Evolutionary conservation across 2,797 vertebrate species (phyloP).

Genomic region (Tokudaia muenninki): DNA sequence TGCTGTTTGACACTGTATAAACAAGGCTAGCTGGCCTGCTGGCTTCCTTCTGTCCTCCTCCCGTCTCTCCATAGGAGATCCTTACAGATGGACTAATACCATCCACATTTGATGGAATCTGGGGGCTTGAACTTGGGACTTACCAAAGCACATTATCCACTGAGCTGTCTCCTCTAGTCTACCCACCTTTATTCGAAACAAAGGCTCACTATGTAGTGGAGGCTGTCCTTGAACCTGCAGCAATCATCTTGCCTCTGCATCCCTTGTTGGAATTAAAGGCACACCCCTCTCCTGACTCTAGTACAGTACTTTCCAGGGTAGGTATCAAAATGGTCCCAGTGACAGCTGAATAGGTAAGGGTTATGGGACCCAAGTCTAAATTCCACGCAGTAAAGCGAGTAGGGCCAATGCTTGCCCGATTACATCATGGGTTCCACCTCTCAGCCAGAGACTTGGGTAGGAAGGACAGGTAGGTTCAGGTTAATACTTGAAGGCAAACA

Average conservation of each 20-base stretch:
- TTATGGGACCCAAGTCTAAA: neutral
- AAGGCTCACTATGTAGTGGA: neutral
- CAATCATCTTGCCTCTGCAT: neutral
- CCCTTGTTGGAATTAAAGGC: neutral
- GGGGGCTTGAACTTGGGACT: neutral
- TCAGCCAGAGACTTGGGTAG: neutral
- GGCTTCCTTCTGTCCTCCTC: neutral
- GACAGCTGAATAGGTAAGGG: neutral
- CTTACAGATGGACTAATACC: neutral
- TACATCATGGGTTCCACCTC: too few relatives aligned
- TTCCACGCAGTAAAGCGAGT: too few relatives aligned
- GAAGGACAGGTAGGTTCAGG: neutral
- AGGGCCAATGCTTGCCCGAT: neutral
- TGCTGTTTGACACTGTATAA: neutral
- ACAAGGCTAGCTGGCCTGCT: neutral
- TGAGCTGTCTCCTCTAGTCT: neutral
- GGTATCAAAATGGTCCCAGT: neutral
- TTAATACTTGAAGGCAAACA: neutral
- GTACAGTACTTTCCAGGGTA: neutral
- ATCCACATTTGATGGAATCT: neutral
- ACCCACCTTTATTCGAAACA: neutral
- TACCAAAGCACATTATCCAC: neutral
- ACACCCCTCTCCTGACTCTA: neutral
- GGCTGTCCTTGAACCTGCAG: neutral
- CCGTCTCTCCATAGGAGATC: neutral